phyloP scores from a whole-genome alignment of 1,140 invertebrate genomes.

The Microplitis mediator region DNA sequence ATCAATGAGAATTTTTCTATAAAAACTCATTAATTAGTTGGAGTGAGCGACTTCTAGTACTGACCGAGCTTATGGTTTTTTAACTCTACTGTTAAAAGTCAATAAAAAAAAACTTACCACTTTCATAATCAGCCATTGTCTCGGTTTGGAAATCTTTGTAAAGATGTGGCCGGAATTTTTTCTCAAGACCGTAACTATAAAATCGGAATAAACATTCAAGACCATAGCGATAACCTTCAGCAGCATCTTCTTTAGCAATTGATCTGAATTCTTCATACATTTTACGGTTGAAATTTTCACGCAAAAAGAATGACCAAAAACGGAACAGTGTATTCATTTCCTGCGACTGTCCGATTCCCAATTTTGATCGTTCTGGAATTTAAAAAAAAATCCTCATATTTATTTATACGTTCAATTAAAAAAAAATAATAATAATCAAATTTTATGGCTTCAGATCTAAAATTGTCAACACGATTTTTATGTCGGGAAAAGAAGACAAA shows the following conservation, averaged over 20 bases:
- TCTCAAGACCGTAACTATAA: constrained; percentile 97
- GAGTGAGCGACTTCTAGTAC: no score
- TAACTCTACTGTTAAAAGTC: neutral
- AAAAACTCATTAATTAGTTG: no score
- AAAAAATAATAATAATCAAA: neutral
- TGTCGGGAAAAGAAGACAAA: constrained; percentile 62
- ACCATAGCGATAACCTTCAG: constrained; percentile 86
- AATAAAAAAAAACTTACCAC: constrained; percentile 62
- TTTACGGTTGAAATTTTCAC: constrained; percentile 97
- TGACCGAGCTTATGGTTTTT: neutral
- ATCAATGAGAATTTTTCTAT: no score
- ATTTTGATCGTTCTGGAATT: constrained; percentile 81
- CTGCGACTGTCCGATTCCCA: constrained; percentile 90
- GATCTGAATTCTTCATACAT: constrained; percentile 97
- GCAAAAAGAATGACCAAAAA: constrained; percentile 99
- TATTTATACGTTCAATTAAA: constrained; percentile 19
- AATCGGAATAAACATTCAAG: constrained; percentile 98
- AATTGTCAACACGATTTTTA: constrained; percentile 43
- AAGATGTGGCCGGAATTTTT: constrained; percentile 89
- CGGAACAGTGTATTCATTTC: constrained; percentile 98
- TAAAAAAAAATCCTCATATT: constrained; percentile 21
- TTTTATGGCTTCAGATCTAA: constrained; percentile 36
- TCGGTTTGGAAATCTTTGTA: constrained; percentile 96
- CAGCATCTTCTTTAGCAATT: constrained; percentile 91
- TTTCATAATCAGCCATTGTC: constrained; percentile 90